Evolutionary conservation across 2,113 vertebrate species (phyloP), one percentile per base, ranked within the genome.

Genomic region (Myrmecobius fasciatus): DNA sequence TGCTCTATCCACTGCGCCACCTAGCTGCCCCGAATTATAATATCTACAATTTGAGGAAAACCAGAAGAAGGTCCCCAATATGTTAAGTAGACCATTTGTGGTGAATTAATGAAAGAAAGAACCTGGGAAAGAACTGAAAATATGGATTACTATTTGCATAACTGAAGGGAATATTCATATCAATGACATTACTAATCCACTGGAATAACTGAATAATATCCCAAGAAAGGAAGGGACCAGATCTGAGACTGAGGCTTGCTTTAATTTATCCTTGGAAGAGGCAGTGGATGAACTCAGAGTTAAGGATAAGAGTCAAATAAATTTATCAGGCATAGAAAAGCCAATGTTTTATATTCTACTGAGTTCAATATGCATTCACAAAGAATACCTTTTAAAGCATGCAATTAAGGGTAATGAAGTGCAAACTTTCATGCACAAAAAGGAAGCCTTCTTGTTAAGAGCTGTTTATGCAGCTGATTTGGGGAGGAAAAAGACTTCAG

Each of bases 381-480:
- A 97, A 97, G 97, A 95, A 91, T 91, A 95, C 75, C 92, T 97
- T 97, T 95, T 96, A 98, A 98, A 96, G 89, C 92, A 96, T 95
- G 94, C 97, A 98, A 95, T 96, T 97, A 97, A 95, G 94, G 91
- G 96, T 96, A 97, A 98, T 97, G 98, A 98, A 97, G 96, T 98
- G 95, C 96, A 98, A 98, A 98, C 98, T 98, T 98, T 97, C 97
- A 97, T 96, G 97, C 94, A 96, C 97, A 97, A 97, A 98, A 94
- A 97, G 96, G 94, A 94, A 97, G 67, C 36, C 17, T 83, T 97
- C 96, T 96, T 96, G 96, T 97, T 97, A 94, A 94, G 97, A 94
- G 94, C 94, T 94, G 94, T 96, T 95, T 96, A 94, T 90, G 93
- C 96, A 96, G 96, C 89, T 2, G 25, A 48, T 52, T 53, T 7